Evolutionary conservation across 2,797 vertebrate genomes (phyloP).

Genomic region (Merluccius polli): DNA sequence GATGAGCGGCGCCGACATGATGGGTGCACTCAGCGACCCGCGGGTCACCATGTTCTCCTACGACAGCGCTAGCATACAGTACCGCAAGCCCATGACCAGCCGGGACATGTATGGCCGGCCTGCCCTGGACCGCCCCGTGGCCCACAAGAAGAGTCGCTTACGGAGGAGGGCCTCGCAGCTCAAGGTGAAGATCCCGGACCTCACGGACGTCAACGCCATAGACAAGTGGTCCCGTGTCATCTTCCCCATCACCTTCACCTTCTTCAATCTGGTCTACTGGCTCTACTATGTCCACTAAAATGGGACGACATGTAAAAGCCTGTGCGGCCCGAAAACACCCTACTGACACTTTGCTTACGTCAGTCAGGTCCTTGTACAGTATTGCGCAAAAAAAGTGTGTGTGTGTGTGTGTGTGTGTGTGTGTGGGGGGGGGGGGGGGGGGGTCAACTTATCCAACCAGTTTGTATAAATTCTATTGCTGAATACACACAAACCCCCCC

Average conservation of each 20-base stretch:
- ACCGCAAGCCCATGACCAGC: slow-evolving; percentile 81
- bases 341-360: slow-evolving; percentile 17
- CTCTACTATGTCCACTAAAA: slow-evolving; percentile 90
- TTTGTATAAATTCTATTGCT: slow-evolving; percentile 47
- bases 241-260: slow-evolving; percentile 88
- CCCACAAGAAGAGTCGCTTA: slow-evolving; percentile 80
- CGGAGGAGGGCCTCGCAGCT: slow-evolving; percentile 86
- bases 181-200: slow-evolving; percentile 92
- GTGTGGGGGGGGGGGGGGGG: slow-evolving; percentile 31
- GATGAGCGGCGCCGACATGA: slow-evolving; percentile 75
- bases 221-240: slow-evolving; percentile 96
- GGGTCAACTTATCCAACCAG: slow-evolving; percentile 47
- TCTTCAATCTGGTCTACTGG: slow-evolving; percentile 97
- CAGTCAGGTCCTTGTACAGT: slow-evolving; percentile 31
- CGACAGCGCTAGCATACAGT: slow-evolving; percentile 87
- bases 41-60: slow-evolving; percentile 77
- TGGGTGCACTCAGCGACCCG: slow-evolving; percentile 71
- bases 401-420: slow-evolving; percentile 29
- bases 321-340: background rate
- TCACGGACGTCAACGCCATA: slow-evolving; percentile 93
- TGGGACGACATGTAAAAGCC: slow-evolving; percentile 22
- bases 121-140: slow-evolving; percentile 73
- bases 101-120: slow-evolving; percentile 80
- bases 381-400: slow-evolving; percentile 19
- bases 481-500: slow-evolving; percentile 40